Base-by-base conservation (phyloP, 2,797 vertebrate species). In the Etheostoma nigrum region DNA sequence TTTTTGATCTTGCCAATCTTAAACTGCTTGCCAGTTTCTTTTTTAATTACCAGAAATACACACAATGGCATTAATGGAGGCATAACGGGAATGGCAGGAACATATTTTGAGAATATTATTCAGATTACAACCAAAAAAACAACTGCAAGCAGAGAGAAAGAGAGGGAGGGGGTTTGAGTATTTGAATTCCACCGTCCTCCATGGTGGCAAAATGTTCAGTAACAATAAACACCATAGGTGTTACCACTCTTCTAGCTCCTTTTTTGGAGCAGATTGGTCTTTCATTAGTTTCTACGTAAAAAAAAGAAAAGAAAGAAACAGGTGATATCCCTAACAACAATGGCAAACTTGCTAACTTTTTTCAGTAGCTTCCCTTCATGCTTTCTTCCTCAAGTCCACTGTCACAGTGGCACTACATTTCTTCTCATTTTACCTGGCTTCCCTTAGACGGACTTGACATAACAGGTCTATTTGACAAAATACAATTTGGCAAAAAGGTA, bases 181-280 rank as follows among this genome's bases (percentile, higher is more conserved):
- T 30, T 30, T 30, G 30, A 30, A 30, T 30, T 30, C 30, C 30
- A 30, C 30, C 30, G 5, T 30, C 30, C 5, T 30, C 30, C 30
- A 30, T 6, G 30, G 30, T 30, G 33, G n/a, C 72, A 74, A 66
- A 58, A 51, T 42, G 30, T 51, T 66, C n/a, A 42, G 4, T 57
- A 25, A 5, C 52, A 27, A 4, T 27, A 27, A 27, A 27, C 27
- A 27, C 27, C 52, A 54, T 27, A 73, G 25, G n/a, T 54, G 51
- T 44, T 19, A 11, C 15, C 51, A 25, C 44, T 57, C 18, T 47
- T 18, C 23, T 45, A 36, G 6, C 16, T 30, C 33, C 8, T 62
- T 18, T 19, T 42, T 61, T 6, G 4, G 36, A 61, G 58, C 15
- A 44, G 33, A 15, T 72, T 12, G 19, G 47, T 16, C 47, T 58